phyloP scores from a whole-genome alignment of 2,113 vertebrate species.

The Sarotherodon lohbergeri region DNA sequence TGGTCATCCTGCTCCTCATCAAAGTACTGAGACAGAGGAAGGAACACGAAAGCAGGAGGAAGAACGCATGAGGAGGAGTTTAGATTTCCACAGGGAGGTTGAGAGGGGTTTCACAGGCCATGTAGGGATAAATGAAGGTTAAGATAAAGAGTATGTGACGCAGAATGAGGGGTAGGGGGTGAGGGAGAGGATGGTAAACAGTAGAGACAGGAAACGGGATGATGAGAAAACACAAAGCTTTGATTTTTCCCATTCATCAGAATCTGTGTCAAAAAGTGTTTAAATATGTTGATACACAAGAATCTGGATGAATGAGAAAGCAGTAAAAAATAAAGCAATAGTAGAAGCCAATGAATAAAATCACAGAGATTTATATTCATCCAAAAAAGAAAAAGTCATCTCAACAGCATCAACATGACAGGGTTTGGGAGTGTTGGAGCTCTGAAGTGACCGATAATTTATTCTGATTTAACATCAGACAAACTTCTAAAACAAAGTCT shows the following conservation, averaged over 20 bases:
- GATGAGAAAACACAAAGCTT: constrained; percentile 5
- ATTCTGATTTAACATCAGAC: background rate
- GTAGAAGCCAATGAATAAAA: constrained; percentile 51
- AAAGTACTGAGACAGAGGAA: constrained; percentile 65
- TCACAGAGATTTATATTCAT: constrained; percentile 57
- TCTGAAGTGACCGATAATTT: background rate
- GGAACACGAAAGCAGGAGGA: constrained; percentile 7
- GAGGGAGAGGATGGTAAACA: background rate
- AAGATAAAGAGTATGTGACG: background rate
- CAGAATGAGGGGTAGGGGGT: background rate
- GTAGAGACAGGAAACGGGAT: background rate
- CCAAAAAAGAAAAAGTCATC: constrained; percentile 29
- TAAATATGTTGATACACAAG: background rate
- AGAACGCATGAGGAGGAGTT: constrained; percentile 13
- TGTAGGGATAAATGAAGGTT: background rate
- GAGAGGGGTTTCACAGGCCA: background rate
- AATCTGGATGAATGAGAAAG: constrained; percentile 39
- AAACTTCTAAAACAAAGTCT: background rate
- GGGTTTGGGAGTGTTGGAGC: background rate
- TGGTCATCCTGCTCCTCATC: constrained; percentile 75
- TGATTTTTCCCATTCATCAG: constrained; percentile 36
- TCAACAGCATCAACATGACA: constrained; percentile 50
- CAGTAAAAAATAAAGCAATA: background rate
- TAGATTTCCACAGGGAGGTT: background rate
- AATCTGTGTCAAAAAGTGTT: background rate